These are phyloP conservation scores for Corythoichthys intestinalis DNA, from an alignment of 2,113 vertebrate genomes.

Conservation along the genomic window DNA sequence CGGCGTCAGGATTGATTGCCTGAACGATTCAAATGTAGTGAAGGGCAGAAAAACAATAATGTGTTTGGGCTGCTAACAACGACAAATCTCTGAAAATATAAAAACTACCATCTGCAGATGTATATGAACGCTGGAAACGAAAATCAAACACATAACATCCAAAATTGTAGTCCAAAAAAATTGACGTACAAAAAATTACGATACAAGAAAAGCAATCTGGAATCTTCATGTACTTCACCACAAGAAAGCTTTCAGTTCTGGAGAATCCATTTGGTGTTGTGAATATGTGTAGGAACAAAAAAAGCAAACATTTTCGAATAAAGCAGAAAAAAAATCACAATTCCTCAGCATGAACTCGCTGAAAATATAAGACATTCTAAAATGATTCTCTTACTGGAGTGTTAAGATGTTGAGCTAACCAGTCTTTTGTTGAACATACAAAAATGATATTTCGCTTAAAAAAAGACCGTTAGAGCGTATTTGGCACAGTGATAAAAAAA, in stretches of 20 bases:
- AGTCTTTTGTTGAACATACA: constrained; percentile 42
- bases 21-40: constrained; percentile 4
- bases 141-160: background rate
- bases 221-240: constrained; percentile 44
- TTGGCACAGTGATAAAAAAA: constrained; percentile 34
- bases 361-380: constrained; percentile 9
- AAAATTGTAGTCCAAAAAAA: constrained; percentile 37
- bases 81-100: background rate
- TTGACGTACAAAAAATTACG: constrained; percentile 48
- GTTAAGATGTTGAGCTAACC: constrained; percentile 21
- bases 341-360: constrained; percentile 30
- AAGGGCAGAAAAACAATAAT: constrained; percentile 1
- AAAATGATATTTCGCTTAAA: constrained; percentile 14
- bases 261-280: constrained; percentile 51
- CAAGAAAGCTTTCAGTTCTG: constrained; percentile 40
- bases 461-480: constrained; percentile 16
- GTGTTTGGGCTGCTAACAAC: background rate
- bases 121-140: constrained; percentile 16
- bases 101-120: constrained; percentile 4
- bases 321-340: constrained; percentile 8
- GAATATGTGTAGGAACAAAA: constrained; percentile 7
- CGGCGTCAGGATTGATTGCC: constrained; percentile 18
- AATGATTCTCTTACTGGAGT: constrained; percentile 16
- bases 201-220: constrained; percentile 22
- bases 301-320: constrained; percentile 12